Percentiles rank a stretch among this genome's conserved stretches.
Conservation (phyloP, 2,113 vertebrate genomes). For the Hemibates koningsi region DNA sequence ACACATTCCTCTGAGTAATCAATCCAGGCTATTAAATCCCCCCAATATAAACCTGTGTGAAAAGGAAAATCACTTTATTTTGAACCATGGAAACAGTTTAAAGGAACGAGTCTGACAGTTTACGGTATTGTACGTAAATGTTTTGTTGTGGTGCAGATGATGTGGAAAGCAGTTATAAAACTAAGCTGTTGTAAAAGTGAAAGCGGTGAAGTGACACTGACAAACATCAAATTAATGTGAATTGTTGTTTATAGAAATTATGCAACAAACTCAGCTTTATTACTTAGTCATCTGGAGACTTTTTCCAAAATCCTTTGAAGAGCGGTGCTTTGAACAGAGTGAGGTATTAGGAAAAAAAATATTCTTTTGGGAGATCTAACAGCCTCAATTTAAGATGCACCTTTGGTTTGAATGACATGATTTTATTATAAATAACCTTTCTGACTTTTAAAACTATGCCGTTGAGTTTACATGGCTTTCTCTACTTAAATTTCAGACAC, state of each 20-base stretch:
- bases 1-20: background rate
- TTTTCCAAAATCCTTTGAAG: constrained; percentile 30
- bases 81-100: background rate
- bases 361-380: constrained; percentile 21
- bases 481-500: background rate
- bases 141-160: background rate
- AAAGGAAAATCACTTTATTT: background rate
- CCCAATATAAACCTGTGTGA: background rate
- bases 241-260: constrained; percentile 19
- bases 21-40: background rate
- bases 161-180: background rate
- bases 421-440: background rate
- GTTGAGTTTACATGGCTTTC: background rate
- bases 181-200: background rate
- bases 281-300: constrained; percentile 15
- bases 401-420: background rate
- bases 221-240: background rate
- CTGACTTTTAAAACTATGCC: background rate
- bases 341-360: constrained; percentile 24
- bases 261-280: constrained; percentile 35
- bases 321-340: constrained; percentile 16
- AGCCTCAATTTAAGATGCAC: background rate
- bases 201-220: background rate
- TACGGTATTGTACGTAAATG: background rate
- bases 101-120: background rate